A percentile compares a stretch with the other conserved stretches of the same genome.
These are phyloP conservation scores for Eilema griseolum DNA, from an alignment of 2,888 invertebrate species.

Conservation along the genomic window DNA sequence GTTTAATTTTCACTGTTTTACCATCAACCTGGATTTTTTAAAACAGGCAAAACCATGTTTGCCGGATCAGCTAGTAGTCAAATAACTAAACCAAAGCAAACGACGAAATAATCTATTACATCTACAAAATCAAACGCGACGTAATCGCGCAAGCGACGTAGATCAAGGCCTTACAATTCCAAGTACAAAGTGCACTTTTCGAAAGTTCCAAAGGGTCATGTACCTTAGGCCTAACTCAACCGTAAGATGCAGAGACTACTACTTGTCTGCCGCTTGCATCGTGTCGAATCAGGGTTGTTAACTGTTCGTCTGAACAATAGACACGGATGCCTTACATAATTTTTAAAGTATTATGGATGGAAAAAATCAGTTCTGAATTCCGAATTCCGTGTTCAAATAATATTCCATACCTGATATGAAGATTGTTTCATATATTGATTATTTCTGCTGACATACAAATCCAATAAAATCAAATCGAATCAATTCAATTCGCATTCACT, in stretches of 20 bases:
- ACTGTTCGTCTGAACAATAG: neutral
- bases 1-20: too few relatives aligned
- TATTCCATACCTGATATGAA: too few relatives aligned
- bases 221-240: conserved; percentile 12
- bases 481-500: too few relatives aligned
- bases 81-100: too few relatives aligned
- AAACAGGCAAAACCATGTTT: too few relatives aligned
- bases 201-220: conserved; percentile 19
- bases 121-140: neutral
- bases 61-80: too few relatives aligned
- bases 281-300: neutral
- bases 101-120: too few relatives aligned
- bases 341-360: neutral
- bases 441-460: neutral
- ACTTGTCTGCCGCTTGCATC: neutral
- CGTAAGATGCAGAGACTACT: neutral
- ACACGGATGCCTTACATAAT: neutral
- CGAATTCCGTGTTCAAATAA: too few relatives aligned
- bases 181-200: conserved; percentile 10
- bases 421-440: neutral
- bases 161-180: conserved; percentile 2
- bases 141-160: neutral
- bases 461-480: too few relatives aligned
- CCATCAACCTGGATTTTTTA: too few relatives aligned
- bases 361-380: neutral